Evolutionary conservation across 2,888 invertebrate species (phyloP), one percentile per base, ranked within the genome.

Genomic region (Luperina testacea): DNA sequence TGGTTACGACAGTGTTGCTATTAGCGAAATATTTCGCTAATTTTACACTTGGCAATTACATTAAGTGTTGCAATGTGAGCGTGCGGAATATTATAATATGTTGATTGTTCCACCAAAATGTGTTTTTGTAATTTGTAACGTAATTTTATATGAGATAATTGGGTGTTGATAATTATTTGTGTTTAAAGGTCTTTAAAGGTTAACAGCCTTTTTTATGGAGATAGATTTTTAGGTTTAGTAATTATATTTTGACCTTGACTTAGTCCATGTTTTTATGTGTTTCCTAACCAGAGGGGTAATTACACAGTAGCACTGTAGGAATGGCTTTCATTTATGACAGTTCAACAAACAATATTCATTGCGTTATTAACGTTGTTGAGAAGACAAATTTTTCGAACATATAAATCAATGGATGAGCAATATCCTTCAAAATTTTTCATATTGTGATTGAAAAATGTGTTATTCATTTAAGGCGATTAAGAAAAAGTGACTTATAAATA

Each of bases 11-110:
- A 90, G 91, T 90, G 92, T 92, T 90, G 92, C 92, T 85, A 92
- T 90, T 92, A 88, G 94, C 94, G 87, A 94, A 89, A 94, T 94
- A 94, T 93, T 94, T 93, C 90, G 94, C 91, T 93, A 92, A 92
- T 92, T 92, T 87, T 89, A 87, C 88, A 88, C 89, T 84, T 87
- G 88, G 87, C 84, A 90, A 91, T 90, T 91, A 91, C 90, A 80
- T 90, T 84, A 89, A 74, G 64, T 81, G 71, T 87, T 84, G 91
- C 86, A 89, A 88, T 74, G 59, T 74, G 20, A 78, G 68, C 32
- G 32, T 32, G 72, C 76, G 71, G 80, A 81, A 79, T 80, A 80
- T 82, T 83, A 82, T 82, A 80, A 68, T 80, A 68, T 88, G 72
- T 82, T 73, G 45, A 84, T 77, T 78, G 78, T 75, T 72, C 27